Evolutionary conservation across 2,113 vertebrate genomes (phyloP).

Genomic region (Sapajus apella): DNA sequence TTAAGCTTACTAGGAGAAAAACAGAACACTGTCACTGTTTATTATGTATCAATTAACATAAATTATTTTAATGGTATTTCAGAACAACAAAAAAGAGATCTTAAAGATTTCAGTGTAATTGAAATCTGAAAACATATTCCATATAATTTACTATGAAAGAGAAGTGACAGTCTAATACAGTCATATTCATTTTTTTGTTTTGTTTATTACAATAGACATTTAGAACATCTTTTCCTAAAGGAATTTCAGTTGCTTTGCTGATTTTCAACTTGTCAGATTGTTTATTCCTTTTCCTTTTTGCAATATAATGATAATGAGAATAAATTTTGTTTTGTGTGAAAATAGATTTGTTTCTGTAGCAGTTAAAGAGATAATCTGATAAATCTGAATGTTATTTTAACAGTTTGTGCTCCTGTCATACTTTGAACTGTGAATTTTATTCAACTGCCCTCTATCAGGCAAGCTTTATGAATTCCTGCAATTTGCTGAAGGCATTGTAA

Average conservation of each 20-base stretch:
- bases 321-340: conserved; percentile 11
- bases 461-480: background rate
- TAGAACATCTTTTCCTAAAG: conserved; percentile 30
- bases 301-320: conserved; percentile 24
- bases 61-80: conserved; percentile 34
- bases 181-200: background rate
- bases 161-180: background rate
- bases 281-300: conserved; percentile 17
- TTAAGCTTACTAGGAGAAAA: background rate
- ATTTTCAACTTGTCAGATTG: conserved; percentile 39
- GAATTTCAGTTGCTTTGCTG: conserved; percentile 36
- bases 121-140: conserved; percentile 2
- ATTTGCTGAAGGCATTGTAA: background rate
- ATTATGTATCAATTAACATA: conserved; percentile 38
- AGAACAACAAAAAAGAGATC: conserved; percentile 38
- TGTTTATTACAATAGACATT: background rate
- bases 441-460: background rate
- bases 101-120: conserved; percentile 48
- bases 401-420: background rate
- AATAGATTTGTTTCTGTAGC: background rate
- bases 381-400: background rate
- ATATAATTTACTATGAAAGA: conserved; percentile 25
- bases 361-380: background rate
- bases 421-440: background rate
- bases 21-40: background rate